phyloP scores from a whole-genome alignment of 2,797 vertebrate genomes.

The Zonotrichia albicollis region DNA sequence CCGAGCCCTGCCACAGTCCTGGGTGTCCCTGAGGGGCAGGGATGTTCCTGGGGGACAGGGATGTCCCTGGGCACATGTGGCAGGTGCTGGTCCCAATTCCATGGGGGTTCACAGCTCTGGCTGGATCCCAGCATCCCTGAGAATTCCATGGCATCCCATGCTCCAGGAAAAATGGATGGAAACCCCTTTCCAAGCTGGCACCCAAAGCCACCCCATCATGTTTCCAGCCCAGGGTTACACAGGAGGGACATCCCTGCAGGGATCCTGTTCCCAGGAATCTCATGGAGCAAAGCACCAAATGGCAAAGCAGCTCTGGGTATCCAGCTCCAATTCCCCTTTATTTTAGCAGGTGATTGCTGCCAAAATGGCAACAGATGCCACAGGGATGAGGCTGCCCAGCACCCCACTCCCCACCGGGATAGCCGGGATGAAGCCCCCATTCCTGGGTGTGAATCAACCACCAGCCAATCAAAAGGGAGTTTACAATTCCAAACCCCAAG shows the following conservation, averaged over 20 bases:
- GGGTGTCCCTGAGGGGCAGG: background rate
- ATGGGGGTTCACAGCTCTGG: fast-evolving
- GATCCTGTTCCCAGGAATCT: background rate
- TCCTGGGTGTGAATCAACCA: fast-evolving
- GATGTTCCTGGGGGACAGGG: background rate
- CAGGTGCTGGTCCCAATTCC: background rate
- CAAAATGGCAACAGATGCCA: background rate
- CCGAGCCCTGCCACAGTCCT: background rate
- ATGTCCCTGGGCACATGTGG: background rate
- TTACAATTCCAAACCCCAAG: fast-evolving
- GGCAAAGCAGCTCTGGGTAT: background rate
- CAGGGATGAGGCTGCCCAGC: background rate
- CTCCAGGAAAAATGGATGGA: fast-evolving
- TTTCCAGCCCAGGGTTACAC: background rate
- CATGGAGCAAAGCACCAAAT: background rate
- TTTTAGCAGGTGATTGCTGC: background rate
- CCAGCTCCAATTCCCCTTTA: background rate
- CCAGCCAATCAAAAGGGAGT: background rate
- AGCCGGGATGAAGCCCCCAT: background rate
- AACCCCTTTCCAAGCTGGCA: background rate
- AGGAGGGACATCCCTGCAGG: fast-evolving
- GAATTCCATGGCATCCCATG: background rate
- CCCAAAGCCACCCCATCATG: background rate
- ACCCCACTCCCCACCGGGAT: background rate
- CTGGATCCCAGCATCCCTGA: background rate